Percentiles rank a stretch among this genome's conserved stretches.
These are phyloP conservation scores for Setophaga kirtlandii DNA, from an alignment of 2,113 vertebrate species.

Conservation along the genomic window DNA sequence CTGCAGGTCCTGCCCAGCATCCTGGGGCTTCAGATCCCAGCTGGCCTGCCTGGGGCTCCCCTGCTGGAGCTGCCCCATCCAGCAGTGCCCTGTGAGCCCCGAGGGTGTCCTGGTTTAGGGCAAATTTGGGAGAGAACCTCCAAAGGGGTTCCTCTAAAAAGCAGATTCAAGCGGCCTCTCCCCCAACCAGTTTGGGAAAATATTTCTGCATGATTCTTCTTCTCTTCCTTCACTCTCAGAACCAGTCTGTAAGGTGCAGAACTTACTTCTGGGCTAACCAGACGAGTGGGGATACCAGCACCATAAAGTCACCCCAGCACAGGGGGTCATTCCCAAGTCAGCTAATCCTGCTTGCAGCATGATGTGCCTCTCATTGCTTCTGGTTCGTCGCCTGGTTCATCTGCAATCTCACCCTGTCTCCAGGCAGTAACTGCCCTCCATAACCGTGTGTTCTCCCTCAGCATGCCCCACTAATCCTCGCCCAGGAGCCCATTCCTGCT, in stretches of 20 bases:
- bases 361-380: conserved; percentile 24
- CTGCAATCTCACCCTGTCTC: conserved; percentile 40
- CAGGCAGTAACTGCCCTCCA: conserved; percentile 39
- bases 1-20: not conserved
- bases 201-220: not conserved
- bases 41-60: not conserved
- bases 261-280: not conserved
- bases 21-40: not conserved
- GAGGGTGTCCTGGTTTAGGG: not conserved
- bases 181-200: not conserved
- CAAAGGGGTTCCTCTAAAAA: not conserved
- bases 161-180: not conserved
- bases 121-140: not conserved
- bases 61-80: not conserved
- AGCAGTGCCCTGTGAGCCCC: not conserved
- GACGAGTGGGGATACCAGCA: not conserved
- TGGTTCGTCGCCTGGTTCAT: not conserved
- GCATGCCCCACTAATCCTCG: conserved; percentile 76
- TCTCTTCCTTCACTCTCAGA: not conserved
- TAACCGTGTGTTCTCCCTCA: conserved; percentile 46
- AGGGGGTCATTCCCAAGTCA: not conserved
- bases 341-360: conserved; percentile 18
- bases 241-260: not conserved
- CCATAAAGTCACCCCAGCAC: not conserved
- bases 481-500: not conserved